A percentile compares a stretch with the other conserved stretches of the same genome.
phyloP scores from a whole-genome alignment of 2,888 invertebrate genomes.

The Thereva nobilitata region DNA sequence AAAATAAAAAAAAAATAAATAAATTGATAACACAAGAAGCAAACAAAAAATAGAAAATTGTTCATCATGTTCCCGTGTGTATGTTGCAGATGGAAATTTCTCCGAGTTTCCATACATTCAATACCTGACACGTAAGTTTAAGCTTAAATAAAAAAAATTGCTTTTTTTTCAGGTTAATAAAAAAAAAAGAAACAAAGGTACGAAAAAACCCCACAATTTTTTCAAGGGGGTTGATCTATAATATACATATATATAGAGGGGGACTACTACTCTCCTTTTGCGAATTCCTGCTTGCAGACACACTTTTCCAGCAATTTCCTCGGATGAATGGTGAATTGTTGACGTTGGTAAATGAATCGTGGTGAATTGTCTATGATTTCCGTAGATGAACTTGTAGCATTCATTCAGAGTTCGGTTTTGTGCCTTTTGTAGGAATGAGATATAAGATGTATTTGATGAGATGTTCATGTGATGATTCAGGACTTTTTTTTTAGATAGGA shows the following conservation, averaged over 20 bases:
- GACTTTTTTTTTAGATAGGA: too few species aligned
- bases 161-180: conserved; percentile 1
- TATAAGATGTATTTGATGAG: too few species aligned
- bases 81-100: conserved; percentile 65
- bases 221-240: too few species aligned
- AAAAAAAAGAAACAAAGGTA: not conserved
- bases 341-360: too few species aligned
- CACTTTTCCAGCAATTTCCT: conserved; percentile 17
- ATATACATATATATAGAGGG: too few species aligned
- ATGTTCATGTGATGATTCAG: too few species aligned
- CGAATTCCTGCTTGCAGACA: not conserved
- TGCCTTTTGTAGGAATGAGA: too few species aligned
- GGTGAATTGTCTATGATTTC: too few species aligned
- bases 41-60: conserved; percentile 12
- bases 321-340: not conserved
- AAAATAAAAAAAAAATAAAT: not conserved
- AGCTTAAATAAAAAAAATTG: conserved; percentile 8
- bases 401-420: too few species aligned
- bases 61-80: conserved; percentile 40
- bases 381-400: too few species aligned
- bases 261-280: too few species aligned
- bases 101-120: conserved; percentile 68
- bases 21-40: conserved; percentile 25
- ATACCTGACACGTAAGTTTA: conserved; percentile 67
- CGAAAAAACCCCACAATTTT: too few species aligned